Base-by-base conservation (phyloP, 2,797 vertebrate species). In the Acipenser ruthenus region DNA sequence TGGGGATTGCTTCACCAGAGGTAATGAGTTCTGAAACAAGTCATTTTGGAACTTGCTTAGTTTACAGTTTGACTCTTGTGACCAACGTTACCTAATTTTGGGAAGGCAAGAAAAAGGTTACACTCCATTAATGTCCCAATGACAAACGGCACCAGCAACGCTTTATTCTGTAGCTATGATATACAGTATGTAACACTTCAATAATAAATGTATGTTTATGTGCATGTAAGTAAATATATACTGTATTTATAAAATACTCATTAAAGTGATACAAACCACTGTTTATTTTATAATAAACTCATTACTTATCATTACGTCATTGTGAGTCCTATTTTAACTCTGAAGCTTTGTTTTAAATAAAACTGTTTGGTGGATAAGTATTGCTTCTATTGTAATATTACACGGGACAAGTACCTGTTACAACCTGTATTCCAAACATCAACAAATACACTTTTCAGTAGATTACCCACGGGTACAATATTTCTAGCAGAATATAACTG, bases 1-100 rank as follows among this genome's bases (percentile, higher is more conserved):
- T 81, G 60, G 79, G 79, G 72, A 74, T 78, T 12, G 72, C 75
- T 77, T 80, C 80, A 88, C 82, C 76, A 78, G 77, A 85, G 82
- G 83, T 88, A 89, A 89, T 86, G 84, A 82, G 86, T 83, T 89
- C 81, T 80, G 86, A 82, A 84, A 89, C 88, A 90, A 84, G 80
- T 87, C 81, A 89, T 85, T 89, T 37, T 91, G 81, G 74, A 83
- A 86, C 78, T 77, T 81, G 78, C 75, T 81, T 80, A 76, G 77
- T 88, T 88, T 88, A 87, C 81, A 80, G 74, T 81, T 80, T 80
- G 84, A 83, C 75, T 71, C 72, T 66, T 86, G 86, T 84, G 85
- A 85, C 79, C 80, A 84, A 67, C 72, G 63, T 71, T 68, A 66
- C 68, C 67, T 71, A 68, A 75, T 79, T 76, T 76, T 71, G 71